phyloP scores from a whole-genome alignment of 2,797 vertebrate genomes.

The Momotus momota region DNA sequence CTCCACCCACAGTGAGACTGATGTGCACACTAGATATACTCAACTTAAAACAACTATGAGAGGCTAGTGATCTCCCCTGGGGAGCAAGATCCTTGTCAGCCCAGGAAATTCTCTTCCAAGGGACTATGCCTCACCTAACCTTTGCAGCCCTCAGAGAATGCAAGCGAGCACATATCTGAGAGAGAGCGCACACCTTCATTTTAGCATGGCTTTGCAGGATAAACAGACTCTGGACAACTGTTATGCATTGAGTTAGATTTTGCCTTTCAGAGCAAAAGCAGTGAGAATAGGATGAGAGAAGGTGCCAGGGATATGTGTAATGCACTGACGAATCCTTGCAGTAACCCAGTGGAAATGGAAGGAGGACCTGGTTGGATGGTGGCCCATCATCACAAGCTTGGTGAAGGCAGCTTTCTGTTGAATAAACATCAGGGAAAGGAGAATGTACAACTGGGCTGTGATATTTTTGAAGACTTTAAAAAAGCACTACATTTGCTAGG shows the following conservation, averaged over 20 bases:
- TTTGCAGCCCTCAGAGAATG: neutral
- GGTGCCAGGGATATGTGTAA: neutral
- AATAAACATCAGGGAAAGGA: neutral
- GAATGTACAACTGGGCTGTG: neutral
- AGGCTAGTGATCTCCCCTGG: neutral
- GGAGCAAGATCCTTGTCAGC: neutral
- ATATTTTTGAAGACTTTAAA: neutral
- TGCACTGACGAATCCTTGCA: neutral
- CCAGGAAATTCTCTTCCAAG: neutral
- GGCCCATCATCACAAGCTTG: neutral
- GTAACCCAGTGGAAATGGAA: neutral
- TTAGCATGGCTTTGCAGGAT: neutral
- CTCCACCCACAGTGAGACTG: too few species aligned
- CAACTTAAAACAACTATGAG: neutral
- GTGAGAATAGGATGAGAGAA: neutral
- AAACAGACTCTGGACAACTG: neutral
- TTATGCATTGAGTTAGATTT: neutral
- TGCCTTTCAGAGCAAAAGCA: neutral
- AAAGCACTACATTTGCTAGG: neutral
- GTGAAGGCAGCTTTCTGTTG: neutral
- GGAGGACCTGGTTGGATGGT: accelerated
- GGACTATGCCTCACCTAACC: neutral
- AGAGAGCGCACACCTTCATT: neutral
- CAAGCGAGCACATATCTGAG: accelerated
- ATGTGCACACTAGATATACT: neutral